Conservation (phyloP, 2,888 invertebrate genomes). For the Chrysolina americana region DNA sequence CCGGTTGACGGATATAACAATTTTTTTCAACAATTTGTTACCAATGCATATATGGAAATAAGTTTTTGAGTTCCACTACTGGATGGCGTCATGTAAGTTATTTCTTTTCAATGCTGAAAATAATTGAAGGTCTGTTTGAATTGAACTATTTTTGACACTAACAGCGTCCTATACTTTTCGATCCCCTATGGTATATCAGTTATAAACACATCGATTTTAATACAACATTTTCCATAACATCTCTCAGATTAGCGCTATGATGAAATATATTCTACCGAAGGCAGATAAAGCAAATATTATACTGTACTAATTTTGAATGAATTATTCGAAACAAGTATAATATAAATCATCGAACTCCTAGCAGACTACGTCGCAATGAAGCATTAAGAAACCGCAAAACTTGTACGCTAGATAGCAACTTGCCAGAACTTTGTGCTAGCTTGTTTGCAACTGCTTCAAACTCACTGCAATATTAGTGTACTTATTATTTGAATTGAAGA, state of each 20-base stretch:
- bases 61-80: no score
- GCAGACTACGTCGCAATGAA: slow-evolving; percentile 52
- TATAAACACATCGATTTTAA: background rate
- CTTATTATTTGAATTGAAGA: slow-evolving; percentile 53
- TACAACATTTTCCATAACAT: background rate
- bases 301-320: slow-evolving; percentile 25
- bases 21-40: no score
- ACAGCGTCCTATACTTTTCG: no score
- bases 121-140: no score
- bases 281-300: slow-evolving; percentile 7
- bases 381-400: slow-evolving; percentile 68
- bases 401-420: slow-evolving; percentile 66
- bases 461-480: slow-evolving; percentile 58
- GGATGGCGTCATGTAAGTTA: no score
- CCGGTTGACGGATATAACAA: no score
- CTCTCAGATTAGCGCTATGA: background rate
- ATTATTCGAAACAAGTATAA: slow-evolving; percentile 47
- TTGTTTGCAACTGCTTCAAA: slow-evolving; percentile 59
- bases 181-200: no score
- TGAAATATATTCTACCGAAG: background rate
- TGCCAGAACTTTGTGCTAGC: slow-evolving; percentile 64
- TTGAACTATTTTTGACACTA: no score
- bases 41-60: no score
- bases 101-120: no score
- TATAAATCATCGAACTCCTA: slow-evolving; percentile 63